Conservation (phyloP, 2,113 vertebrate genomes). For the Machaerirhynchus nigripectus region DNA sequence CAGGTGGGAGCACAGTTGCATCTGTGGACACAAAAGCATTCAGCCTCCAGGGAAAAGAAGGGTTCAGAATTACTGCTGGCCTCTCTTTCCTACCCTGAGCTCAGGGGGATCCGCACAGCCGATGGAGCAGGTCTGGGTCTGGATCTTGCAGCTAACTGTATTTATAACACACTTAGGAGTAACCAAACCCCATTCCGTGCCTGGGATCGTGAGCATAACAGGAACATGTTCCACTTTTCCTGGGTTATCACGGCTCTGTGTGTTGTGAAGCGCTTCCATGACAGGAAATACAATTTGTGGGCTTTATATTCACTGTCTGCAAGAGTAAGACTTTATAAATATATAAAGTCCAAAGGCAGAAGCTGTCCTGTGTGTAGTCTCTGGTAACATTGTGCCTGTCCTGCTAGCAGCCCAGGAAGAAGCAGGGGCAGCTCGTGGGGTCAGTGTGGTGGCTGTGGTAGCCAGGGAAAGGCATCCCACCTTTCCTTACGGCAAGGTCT, state of each 20-base stretch:
- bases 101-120: not conserved
- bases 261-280: not conserved
- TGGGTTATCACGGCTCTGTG: not conserved
- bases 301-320: not conserved
- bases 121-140: not conserved
- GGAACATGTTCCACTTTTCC: not conserved
- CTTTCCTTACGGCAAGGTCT: not conserved
- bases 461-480: not conserved
- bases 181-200: not conserved
- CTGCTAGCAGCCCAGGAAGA: not conserved
- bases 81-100: not conserved
- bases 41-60: not conserved
- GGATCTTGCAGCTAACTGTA: not conserved
- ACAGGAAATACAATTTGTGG: not conserved
- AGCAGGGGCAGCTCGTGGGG: fast-evolving
- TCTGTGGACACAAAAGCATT: not conserved
- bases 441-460: not conserved
- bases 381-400: not conserved
- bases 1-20: not conserved
- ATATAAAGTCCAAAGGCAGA: not conserved
- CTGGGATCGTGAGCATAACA: not conserved
- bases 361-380: not conserved
- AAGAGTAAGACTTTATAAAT: not conserved
- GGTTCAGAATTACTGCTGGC: not conserved
- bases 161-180: not conserved